Evolutionary conservation across 1,140 invertebrate genomes (phyloP), one percentile per base, ranked within the genome.

Genomic region (Zaprionus tsacasi): DNA sequence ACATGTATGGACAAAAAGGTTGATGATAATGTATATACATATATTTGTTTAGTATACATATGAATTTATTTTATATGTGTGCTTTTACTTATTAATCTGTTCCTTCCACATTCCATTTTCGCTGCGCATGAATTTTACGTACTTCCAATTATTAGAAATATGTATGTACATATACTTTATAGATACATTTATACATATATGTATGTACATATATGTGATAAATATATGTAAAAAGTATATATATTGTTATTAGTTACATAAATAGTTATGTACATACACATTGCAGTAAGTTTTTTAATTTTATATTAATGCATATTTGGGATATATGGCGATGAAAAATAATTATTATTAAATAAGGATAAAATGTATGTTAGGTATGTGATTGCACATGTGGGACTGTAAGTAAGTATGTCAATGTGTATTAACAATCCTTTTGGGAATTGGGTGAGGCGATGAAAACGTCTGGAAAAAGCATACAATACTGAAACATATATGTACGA

Each of bases 121-220:
- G 65, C 56, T 75, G 76, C 76, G 76, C 76, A 78, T 76, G 76
- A 40, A 67, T 78, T 65, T 78, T 75, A 35, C 38, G 54, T 56
- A 57, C 63, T 75, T 75, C 72, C 76, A 78, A 64, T 75, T 58
- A 40, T 40, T 43, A 48, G 48, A 69, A 78, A 59, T 25, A 50
- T 54, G 15, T 25, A 30, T 17, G 17, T 30, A 15, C 30, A 52
- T 69, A 13, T 55, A 67, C 33, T 27, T 27, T 12, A 13, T 13
- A 38, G 0, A 40, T 40, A 4, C n/a, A 40, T n/a, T 27, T 57
- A 36, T n/a, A 4, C 17, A 40, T 21, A 56, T 13, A 69, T 36
- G 15, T 56, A 50, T 12, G 15, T 38, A 8, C 1, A 38, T 48
- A 57, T 4, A 57, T n/a, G 25, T n/a, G 5, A 40, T 33, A 27